A percentile compares a stretch with the other conserved stretches of the same genome.
Conservation (phyloP, 2,113 vertebrate genomes). For the Bungarus multicinctus region DNA sequence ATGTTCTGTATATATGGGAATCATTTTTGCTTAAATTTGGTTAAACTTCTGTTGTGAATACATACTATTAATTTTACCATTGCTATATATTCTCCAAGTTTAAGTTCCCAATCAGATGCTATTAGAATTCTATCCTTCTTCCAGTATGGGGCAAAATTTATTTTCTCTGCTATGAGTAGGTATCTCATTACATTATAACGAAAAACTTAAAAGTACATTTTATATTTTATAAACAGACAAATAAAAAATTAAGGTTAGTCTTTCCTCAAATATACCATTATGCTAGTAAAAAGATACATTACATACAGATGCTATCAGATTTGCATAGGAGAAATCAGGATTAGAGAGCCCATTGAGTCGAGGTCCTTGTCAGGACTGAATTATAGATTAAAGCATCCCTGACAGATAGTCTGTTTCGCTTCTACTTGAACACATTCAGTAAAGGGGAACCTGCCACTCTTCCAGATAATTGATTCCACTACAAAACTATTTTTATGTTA, state of each 20-base stretch:
- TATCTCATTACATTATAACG: not conserved
- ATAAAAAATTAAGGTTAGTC: not conserved
- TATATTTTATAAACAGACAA: not conserved
- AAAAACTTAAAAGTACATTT: not conserved
- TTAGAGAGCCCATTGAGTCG: not conserved
- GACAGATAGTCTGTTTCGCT: not conserved
- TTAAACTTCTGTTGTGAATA: not conserved
- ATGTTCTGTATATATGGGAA: not conserved
- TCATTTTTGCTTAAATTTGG: not conserved
- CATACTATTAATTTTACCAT: not conserved
- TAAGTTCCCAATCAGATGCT: not conserved
- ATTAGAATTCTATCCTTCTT: not conserved
- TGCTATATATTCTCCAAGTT: not conserved
- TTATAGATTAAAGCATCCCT: not conserved
- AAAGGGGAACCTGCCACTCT: not conserved
- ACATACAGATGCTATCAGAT: not conserved
- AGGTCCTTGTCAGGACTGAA: not conserved
- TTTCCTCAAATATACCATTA: not conserved
- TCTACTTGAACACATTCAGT: not conserved
- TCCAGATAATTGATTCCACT: not conserved
- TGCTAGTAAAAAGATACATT: not conserved
- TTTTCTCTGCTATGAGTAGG: not conserved
- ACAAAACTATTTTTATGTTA: not conserved
- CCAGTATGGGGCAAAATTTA: not conserved
- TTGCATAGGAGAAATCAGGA: not conserved